These are phyloP conservation scores for Apistogramma diplotaenia DNA, from an alignment of 2,113 vertebrate genomes.

Conservation along the genomic window DNA sequence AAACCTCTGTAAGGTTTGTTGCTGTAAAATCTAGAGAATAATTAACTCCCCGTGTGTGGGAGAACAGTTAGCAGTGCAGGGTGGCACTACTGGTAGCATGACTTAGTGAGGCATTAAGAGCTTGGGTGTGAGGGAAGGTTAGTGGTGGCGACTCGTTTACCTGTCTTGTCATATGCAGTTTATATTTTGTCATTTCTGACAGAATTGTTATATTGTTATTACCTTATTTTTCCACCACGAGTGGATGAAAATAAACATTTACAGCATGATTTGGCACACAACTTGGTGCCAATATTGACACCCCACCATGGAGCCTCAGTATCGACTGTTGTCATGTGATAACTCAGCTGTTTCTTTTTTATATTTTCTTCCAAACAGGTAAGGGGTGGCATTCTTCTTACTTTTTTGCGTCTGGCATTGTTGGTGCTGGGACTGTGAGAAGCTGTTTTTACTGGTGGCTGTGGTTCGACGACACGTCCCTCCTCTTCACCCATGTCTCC, in stretches of 20 bases:
- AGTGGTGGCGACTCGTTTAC: neutral
- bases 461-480: conserved; percentile 7
- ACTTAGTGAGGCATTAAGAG: conserved; percentile 8
- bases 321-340: neutral
- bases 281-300: neutral
- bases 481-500: conserved; percentile 48
- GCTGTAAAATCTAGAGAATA: conserved; percentile 37
- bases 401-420: conserved; percentile 25
- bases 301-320: neutral
- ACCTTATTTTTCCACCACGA: neutral
- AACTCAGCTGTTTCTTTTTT: neutral
- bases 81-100: neutral
- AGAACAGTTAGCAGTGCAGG: conserved; percentile 15
- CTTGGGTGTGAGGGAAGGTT: neutral
- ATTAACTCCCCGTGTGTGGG: conserved; percentile 60
- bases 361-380: neutral
- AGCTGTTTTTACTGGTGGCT: neutral
- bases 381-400: neutral
- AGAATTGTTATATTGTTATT: neutral
- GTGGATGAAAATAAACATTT: neutral
- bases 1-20: conserved; percentile 1
- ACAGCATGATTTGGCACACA: neutral
- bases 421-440: neutral
- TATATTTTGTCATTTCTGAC: neutral
- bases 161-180: neutral